Percentiles rank a stretch among this genome's conserved stretches.
Conservation (phyloP, 2,113 vertebrate genomes). For the Harpagus bidentatus region DNA sequence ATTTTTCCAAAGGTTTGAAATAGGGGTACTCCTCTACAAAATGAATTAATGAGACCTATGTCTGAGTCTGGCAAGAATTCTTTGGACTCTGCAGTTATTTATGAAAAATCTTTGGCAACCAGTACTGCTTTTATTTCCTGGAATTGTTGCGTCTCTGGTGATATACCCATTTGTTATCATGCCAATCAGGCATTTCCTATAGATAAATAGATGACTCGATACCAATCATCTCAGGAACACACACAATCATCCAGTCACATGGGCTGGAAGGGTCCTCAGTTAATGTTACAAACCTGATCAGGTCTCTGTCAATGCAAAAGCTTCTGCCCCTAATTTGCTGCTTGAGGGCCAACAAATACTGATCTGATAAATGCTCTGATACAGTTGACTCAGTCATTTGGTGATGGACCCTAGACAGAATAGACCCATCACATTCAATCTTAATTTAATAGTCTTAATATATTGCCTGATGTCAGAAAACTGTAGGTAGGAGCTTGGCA, state of each 20-base stretch:
- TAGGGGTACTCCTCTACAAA: neutral
- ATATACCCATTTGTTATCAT: neutral
- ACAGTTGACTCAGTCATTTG: neutral
- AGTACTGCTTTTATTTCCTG: neutral
- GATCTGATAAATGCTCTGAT: neutral
- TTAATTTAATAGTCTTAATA: neutral
- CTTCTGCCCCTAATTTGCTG: neutral
- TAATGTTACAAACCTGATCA: neutral
- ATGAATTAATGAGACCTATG: neutral
- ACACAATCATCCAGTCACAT: neutral
- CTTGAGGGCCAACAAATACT: neutral
- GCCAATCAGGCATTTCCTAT: neutral
- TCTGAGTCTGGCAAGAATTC: neutral
- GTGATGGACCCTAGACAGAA: neutral
- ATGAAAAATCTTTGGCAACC: neutral
- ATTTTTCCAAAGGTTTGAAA: neutral
- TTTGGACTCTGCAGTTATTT: neutral
- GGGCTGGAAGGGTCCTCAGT: neutral
- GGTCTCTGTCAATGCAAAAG: neutral
- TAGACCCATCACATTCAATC: neutral
- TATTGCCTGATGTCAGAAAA: neutral
- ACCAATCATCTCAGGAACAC: neutral
- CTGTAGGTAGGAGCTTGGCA: neutral
- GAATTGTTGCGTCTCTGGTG: neutral
- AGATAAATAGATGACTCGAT: neutral